Evolutionary conservation across 2,113 vertebrate species (phyloP), one percentile per base, ranked within the genome.

Genomic region (Hystrix brachyura): DNA sequence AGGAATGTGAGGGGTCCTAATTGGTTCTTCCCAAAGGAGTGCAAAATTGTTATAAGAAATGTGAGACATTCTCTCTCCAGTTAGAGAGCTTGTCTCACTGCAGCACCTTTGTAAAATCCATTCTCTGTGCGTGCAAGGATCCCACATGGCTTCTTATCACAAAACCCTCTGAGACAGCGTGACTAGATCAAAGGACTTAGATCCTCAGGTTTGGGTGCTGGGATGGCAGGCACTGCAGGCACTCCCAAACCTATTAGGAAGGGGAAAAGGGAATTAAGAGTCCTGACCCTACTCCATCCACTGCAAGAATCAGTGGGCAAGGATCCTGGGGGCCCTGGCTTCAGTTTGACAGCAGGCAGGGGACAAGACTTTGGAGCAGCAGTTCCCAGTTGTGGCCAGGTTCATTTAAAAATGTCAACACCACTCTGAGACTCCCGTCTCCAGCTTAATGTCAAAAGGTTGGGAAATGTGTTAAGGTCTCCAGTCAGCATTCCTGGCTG

Each of bases 221-320:
- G 29, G 60, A 78, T 8, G 5, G 25, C 0, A 15, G 71, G 15
- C 8, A 15, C 11, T 25, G 32, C 0, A 15, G 71, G 15, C 8
- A 15, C 11, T 32, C 25, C 15, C 14, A 10, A 62, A 55, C 18
- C 10, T 7, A 12, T 25, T 5, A 7, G 72, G 60, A 57, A 3
- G 21, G 1, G 4, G 34, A 8, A 74, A 43, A 32, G 7, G 62
- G 27, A 72, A 23, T 76, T 34, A 3, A 15, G 27, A 85, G 38
- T 7, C 67, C 5, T 0, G 0, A 5, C 1, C 46, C 38, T 69
- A 43, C 18, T 7, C 8, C 65, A 23, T 13, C 25, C 62, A 9
- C 8, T 57, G 43, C 11, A 0, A 60, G 55, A 53, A 64, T 71
- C 48, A 0, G 15, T 14, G n/a, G 12, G n/a, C 29, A 1, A 21